Base-by-base conservation (phyloP, 2,797 vertebrate species). In the Lophura swinhoii region DNA sequence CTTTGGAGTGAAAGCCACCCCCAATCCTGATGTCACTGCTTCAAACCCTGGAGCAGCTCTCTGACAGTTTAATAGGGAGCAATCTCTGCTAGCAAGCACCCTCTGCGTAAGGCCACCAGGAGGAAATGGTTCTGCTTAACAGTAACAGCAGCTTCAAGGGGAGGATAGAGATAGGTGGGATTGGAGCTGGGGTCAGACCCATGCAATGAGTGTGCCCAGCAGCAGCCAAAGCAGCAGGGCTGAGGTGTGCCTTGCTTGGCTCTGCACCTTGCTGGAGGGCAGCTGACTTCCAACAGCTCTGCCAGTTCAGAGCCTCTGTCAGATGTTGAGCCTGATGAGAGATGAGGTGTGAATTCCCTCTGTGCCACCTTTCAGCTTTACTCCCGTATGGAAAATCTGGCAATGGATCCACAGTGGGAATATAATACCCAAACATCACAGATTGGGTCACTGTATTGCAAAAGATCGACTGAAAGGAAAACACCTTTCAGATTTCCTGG, bases 401-500 rank as follows among this genome's bases (percentile, higher is more conserved):
- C 88, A 75, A 3, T 12, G 26, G 81, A 64, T 67, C 87, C 39
- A 11, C 20, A 13, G 49, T 5, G n/a, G 81, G 93, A 89, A 67
- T 8, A 9, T 15, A 84, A 80, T 12, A 8, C 83, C 72, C 85
- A 82, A 66, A 75, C 37, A 8, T 78, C 90, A 92, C 93, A 85
- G 67, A 63, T 51, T 39, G 80, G 73, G 86, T 90, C 88, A 43
- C 81, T 91, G 35, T 71, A 64, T 18, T 62, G 69, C 70, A 67
- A 46, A 71, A 84, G 90, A 82, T 95, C 96, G 94, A 80, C 88
- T 67, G 79, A 91, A 93, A 95, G 92, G 88, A 95, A 97, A 97
- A 91, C 84, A 95, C 94, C 94, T 97, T 84, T 18, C 72, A 82
- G 58, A 58, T 95, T 97, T 96, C 94, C 96, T 96, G 95, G 93